phyloP scores from a whole-genome alignment of 2,797 vertebrate species.

The Dallia pectoralis region DNA sequence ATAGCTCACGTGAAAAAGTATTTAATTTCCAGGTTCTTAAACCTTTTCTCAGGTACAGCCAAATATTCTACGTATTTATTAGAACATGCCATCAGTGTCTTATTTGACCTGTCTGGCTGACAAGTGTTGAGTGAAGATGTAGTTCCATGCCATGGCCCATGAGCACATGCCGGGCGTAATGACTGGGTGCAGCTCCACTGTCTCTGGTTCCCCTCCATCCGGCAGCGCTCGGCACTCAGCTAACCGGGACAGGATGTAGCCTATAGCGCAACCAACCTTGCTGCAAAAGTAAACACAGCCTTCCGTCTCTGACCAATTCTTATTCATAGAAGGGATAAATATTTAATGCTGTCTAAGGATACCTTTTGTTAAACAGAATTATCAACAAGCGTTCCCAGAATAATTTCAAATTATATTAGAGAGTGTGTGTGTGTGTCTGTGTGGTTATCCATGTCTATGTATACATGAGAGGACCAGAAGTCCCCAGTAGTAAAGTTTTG shows the following conservation, averaged over 20 bases:
- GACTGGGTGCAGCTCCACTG: conserved; percentile 25
- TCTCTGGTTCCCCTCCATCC: conserved; percentile 4
- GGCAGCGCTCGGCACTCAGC: neutral
- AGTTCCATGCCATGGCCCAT: neutral
- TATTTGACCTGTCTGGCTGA: neutral
- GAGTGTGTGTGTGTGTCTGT: conserved; percentile 5
- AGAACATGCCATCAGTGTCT: conserved; percentile 15
- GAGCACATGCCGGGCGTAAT: neutral
- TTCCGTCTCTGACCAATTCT: conserved; percentile 73
- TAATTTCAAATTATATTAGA: conserved; percentile 64
- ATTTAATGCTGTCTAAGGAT: conserved; percentile 83
- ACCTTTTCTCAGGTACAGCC: neutral
- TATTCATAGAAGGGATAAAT: conserved; percentile 82
- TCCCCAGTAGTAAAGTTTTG: too few species aligned
- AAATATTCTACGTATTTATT: neutral
- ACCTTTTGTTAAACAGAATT: conserved; percentile 85
- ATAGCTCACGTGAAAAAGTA: neutral
- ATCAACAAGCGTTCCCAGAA: conserved; percentile 72
- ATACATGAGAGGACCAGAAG: too few species aligned
- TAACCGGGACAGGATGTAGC: conserved; percentile 14
- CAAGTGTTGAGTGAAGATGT: conserved; percentile 36
- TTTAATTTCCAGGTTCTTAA: neutral
- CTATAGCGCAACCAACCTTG: conserved; percentile 41
- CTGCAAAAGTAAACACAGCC: conserved; percentile 73
- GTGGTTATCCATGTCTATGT: too few species aligned